A percentile compares a stretch with the other conserved stretches of the same genome.
Conservation (phyloP, 2,113 vertebrate species). For the Peromyscus polionotus region DNA sequence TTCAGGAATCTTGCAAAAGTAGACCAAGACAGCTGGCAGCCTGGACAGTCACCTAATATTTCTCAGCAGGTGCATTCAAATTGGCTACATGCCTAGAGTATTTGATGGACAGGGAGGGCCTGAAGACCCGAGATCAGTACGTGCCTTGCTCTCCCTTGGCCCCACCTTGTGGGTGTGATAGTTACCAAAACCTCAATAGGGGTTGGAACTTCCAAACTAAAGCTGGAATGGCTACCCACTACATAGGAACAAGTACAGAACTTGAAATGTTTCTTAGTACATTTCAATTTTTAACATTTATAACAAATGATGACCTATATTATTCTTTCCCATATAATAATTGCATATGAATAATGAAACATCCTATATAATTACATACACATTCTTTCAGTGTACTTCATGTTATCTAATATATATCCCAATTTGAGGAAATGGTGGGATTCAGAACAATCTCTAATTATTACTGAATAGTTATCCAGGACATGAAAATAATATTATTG, state of each 20-base stretch:
- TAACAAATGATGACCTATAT: neutral
- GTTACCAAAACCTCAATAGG: too few relatives aligned
- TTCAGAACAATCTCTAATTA: fast-evolving
- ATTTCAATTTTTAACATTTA: conserved; percentile 12
- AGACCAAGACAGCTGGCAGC: too few relatives aligned
- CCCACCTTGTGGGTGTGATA: too few relatives aligned
- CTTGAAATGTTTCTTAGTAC: neutral
- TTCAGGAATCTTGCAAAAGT: too few relatives aligned
- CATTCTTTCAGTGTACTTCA: neutral
- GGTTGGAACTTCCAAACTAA: too few relatives aligned
- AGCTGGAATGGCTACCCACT: too few relatives aligned
- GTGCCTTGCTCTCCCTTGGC: too few relatives aligned
- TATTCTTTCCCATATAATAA: neutral
- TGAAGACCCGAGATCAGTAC: too few relatives aligned
- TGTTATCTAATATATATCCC: neutral
- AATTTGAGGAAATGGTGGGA: neutral
- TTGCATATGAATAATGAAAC: neutral
- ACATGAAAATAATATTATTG: neutral
- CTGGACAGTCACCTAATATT: too few relatives aligned
- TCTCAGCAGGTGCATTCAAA: too few relatives aligned
- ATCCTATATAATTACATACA: neutral
- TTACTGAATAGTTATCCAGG: neutral
- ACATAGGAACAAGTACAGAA: neutral
- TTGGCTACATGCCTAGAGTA: too few relatives aligned
- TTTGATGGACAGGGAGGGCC: too few relatives aligned